Base-by-base conservation (phyloP, 2,797 vertebrate genomes). In the Brachymystax lenok region DNA sequence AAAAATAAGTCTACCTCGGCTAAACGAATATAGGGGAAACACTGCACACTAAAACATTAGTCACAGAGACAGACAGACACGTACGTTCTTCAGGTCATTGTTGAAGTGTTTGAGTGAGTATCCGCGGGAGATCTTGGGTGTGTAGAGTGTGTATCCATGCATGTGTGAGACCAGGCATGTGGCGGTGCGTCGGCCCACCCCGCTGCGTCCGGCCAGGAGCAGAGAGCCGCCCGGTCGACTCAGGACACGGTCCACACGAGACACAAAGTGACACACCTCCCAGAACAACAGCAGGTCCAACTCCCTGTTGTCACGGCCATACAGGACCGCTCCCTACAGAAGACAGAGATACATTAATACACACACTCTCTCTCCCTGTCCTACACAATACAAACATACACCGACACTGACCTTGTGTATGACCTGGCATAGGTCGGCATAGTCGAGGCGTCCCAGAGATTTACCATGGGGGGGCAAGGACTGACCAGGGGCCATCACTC, bases 41-140 rank as follows among this genome's bases (percentile, higher is more conserved):
- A 35, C 6, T 35, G 6, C 35, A 35, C 35, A 35, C 35, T 35
- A 7, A 35, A 35, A 35, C 33, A 35, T 35, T 35, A 35, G 33
- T 7, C n/a, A 33, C 19, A 75, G n/a, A 75, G 27, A 59, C 50
- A 75, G 50, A 76, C 50, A 56, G 27, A 59, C 66, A 71, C 19
- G 95, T 88, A 98, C 98, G 71, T 88, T 89, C 91, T 98, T 99
- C 27, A 99, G 95, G 89, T 99, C 97, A 79, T 89, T 96, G 92
- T 89, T 98, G 92, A 99, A 99, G 69, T 99, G 95, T 84, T 99
- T 99, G 30, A 97, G 88, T 27, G 92, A 88, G 82, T 99, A 99
- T 30, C 93, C 94, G 82, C 97, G 96, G 80, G 96, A 96, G 87
- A 98, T 94, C 88, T 95, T 97, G 17, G 97, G 98, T 0, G 97